Percentiles rank a stretch among this genome's conserved stretches.
Conservation (phyloP, 2,797 vertebrate species). For the Spinus olivaceus region DNA sequence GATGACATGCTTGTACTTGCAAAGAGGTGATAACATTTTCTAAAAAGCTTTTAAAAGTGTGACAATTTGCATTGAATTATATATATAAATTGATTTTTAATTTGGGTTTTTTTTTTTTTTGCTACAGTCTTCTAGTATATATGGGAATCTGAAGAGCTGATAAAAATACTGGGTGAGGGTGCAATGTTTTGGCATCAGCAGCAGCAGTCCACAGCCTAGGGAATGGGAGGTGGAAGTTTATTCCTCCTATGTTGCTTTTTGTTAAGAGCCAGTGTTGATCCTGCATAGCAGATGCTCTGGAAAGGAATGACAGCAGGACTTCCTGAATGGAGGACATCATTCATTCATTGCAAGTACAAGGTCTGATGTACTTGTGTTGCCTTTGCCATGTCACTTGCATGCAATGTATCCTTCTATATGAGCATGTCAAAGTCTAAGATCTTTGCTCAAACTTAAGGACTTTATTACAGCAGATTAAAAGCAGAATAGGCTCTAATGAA, state of each 20-base stretch:
- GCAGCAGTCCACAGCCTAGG: not conserved
- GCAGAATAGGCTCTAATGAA: not conserved
- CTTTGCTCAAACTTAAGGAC: not conserved
- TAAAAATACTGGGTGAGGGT: not conserved
- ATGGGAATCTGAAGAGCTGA: not conserved
- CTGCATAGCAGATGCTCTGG: not conserved
- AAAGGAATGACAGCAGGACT: not conserved
- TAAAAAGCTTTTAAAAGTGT: not conserved
- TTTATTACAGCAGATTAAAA: conserved; percentile 39
- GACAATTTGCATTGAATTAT: not conserved
- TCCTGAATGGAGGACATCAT: not conserved
- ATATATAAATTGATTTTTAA: not conserved
- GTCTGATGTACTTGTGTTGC: not conserved
- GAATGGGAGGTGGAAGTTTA: not conserved
- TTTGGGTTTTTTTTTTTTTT: not conserved
- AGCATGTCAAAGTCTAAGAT: conserved; percentile 1
- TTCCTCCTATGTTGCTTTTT: not conserved
- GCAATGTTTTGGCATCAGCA: not conserved
- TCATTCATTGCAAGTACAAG: not conserved
- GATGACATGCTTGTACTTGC: not conserved
- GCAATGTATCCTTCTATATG: not conserved
- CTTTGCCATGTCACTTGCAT: conserved; percentile 5
- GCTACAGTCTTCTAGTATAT: not conserved
- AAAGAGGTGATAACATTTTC: not conserved
- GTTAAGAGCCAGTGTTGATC: not conserved